These are phyloP conservation scores for Drosophila subobscura DNA, from an alignment of 1,140 invertebrate species.

Conservation along the genomic window DNA sequence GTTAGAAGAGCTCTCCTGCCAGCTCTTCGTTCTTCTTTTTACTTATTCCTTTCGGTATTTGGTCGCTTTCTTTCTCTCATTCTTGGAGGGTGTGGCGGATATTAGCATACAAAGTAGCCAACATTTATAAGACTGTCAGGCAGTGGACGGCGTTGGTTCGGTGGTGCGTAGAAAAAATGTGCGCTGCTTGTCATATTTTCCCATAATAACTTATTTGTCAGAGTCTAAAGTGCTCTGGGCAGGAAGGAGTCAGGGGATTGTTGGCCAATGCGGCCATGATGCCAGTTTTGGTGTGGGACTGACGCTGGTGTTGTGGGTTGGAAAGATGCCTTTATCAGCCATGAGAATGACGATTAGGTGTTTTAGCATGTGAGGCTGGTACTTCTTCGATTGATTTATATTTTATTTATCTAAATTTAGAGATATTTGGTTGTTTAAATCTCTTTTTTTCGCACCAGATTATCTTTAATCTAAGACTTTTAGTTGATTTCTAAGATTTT, in stretches of 20 bases:
- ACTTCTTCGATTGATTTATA: no score
- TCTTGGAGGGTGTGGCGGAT: slow-evolving; percentile 14
- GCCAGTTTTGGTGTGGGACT: slow-evolving; percentile 10
- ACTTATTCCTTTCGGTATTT: slow-evolving; percentile 23
- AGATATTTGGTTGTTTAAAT: no score
- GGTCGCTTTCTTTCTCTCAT: slow-evolving; percentile 6
- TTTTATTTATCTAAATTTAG: no score
- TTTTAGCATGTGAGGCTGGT: no score
- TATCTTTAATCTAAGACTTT: no score
- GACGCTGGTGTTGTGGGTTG: neutral
- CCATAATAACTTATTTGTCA: slow-evolving; percentile 73
- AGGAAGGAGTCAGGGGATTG: neutral
- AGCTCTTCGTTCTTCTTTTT: slow-evolving; percentile 9
- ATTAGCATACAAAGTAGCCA: slow-evolving; percentile 76
- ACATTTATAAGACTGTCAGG: slow-evolving; percentile 56
- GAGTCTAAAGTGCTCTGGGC: slow-evolving; percentile 32
- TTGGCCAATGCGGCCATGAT: slow-evolving; percentile 49
- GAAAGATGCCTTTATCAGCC: no score
- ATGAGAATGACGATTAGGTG: no score
- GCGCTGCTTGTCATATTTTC: slow-evolving; percentile 71
- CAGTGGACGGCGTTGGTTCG: neutral
- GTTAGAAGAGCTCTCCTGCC: slow-evolving; percentile 58
- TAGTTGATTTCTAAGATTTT: no score
- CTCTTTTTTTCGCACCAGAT: no score
- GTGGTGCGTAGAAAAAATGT: slow-evolving; percentile 43